Base-by-base conservation (phyloP, 2,797 vertebrate species). In the Lates japonicus region DNA sequence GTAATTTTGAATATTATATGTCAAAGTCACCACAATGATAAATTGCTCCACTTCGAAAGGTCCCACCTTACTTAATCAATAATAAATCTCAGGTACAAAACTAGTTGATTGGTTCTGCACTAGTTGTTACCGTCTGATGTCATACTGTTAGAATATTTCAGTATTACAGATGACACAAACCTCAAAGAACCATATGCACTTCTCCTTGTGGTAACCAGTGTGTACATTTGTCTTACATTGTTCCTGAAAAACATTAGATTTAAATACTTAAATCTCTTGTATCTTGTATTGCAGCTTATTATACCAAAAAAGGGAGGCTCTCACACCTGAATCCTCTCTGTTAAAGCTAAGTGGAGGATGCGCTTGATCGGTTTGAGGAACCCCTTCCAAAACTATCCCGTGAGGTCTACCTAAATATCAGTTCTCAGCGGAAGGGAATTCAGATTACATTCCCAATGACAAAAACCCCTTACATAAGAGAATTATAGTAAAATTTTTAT, bases 271-370 rank as follows among this genome's bases (percentile, higher is more conserved):
- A 16, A 31, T 29, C 11, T 63, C 7, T 51, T 69, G 2, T 57
- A 10, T 70, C n/a, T 69, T 9, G 11, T 67, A 20, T 70, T 78
- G 17, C 66, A 95, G 94, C 64, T 60, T 48, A 98, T 33, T 99
- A 99, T 74, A 98, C 97, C 95, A 14, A n/a, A n/a, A n/a, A n/a
- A n/a, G n/a, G n/a, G 97, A 97, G 92, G 95, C 93, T 0, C 44
- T 89, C 25, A 92, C 88, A 5, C 92, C 92, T 61, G 95, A 96
- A 44, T 48, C 0, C 74, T 86, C 1, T 48, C 94, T 20, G 20
- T 74, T 41, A 89, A 88, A 46, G 93, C 96, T 49, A 95, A 91
- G 46, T 99, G 96, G 97, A 97, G 76, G 69, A 90, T 99, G 69
- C 93, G 96, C 9, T 93, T 99, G 69, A 96, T 98, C 7, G 80